These are phyloP conservation scores for Gortyna flavago DNA, from an alignment of 2,888 invertebrate genomes.

Conservation along the genomic window DNA sequence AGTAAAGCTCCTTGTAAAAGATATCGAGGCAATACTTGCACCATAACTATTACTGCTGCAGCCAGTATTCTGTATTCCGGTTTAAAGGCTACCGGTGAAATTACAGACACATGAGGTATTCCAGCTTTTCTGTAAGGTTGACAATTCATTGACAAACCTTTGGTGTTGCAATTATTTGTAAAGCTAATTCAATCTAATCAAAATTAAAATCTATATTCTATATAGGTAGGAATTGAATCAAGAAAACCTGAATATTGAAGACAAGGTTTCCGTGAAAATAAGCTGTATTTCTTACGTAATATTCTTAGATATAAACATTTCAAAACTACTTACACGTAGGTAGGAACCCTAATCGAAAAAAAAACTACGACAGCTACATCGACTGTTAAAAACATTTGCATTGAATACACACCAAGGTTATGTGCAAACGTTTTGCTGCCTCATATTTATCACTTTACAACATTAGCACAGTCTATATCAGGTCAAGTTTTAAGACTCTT, in stretches of 20 bases:
- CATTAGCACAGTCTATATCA: neutral
- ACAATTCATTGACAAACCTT: neutral
- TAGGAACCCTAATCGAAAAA: neutral
- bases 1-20: neutral
- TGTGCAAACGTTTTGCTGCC: neutral
- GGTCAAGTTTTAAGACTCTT: neutral
- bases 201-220: no score
- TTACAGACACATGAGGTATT: neutral
- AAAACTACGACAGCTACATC: neutral
- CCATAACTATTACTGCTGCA: neutral
- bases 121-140: neutral
- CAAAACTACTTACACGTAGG: no score
- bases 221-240: no score
- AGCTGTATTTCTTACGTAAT: no score
- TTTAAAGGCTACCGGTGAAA: neutral
- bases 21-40: neutral
- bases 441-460: neutral
- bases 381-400: neutral
- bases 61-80: neutral
- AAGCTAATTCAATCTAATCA: no score
- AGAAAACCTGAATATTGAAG: no score
- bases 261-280: no score
- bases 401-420: slow-evolving; percentile 8
- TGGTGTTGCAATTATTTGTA: neutral
- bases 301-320: no score